Evolutionary conservation across 1,140 invertebrate species (phyloP).

Genomic region (Epicauta chinensis): DNA sequence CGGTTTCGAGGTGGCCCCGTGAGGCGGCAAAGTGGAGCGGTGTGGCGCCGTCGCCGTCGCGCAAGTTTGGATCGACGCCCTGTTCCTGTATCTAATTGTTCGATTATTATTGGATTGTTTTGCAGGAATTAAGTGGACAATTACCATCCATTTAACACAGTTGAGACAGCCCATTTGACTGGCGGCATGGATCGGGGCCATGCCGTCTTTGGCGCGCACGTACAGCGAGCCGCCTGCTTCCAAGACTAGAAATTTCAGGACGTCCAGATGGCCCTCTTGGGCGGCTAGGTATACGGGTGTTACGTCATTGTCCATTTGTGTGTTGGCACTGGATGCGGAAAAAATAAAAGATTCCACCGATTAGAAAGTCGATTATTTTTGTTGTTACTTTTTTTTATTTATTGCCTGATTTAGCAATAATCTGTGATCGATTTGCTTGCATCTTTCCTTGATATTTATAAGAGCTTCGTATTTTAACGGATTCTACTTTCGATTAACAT

Average conservation of each 20-base stretch:
- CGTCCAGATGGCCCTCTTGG: conserved; percentile 79
- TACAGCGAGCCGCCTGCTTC: conserved; percentile 72
- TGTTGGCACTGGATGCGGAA: conserved; percentile 59
- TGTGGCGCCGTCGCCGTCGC: conserved; percentile 79
- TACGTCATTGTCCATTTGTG: conserved; percentile 84
- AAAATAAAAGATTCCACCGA: too few species aligned
- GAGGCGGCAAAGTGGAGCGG: conserved; percentile 76
- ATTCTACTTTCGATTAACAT: too few species aligned
- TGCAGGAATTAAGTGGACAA: conserved; percentile 26
- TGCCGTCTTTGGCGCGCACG: conserved; percentile 75
- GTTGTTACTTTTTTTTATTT: too few species aligned
- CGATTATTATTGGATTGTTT: too few species aligned
- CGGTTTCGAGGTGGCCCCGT: conserved; percentile 70
- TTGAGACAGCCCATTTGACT: conserved; percentile 81
- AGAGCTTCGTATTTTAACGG: too few species aligned
- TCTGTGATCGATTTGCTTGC: too few species aligned
- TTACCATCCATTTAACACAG: conserved; percentile 85
- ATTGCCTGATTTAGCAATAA: too few species aligned
- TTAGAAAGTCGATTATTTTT: too few species aligned
- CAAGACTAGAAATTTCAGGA: conserved; percentile 73
- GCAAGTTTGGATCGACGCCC: conserved; percentile 71
- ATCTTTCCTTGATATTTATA: background rate
- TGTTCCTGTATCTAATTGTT: conserved; percentile 72
- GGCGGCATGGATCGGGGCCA: conserved; percentile 81
- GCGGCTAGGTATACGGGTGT: conserved; percentile 84